Conservation (phyloP, 2,888 invertebrate species). For the Baronia brevicornis region DNA sequence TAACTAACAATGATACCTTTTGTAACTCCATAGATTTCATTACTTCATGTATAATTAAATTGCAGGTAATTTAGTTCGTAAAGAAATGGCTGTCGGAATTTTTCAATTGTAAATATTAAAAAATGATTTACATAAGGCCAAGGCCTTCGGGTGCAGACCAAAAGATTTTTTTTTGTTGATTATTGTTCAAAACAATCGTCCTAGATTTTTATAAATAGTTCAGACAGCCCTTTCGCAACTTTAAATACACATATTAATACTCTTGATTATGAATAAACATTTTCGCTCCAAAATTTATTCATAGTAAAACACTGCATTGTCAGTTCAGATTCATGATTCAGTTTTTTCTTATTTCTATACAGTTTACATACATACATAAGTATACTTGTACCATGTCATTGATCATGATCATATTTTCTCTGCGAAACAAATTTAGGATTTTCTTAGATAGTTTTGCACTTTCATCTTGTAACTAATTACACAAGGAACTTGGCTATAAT, state of each 20-base stretch:
- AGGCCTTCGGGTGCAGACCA: no score
- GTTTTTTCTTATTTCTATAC: slow-evolving; percentile 4
- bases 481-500: slow-evolving; percentile 19
- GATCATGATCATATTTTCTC: slow-evolving; percentile 10
- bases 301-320: slow-evolving; percentile 3
- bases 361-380: slow-evolving; percentile 6
- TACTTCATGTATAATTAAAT: slow-evolving; percentile 5
- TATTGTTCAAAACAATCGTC: no score
- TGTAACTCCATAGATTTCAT: slow-evolving; percentile 3
- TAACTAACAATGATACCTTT: slow-evolving; percentile 5
- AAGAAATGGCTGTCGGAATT: no score
- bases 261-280: slow-evolving; percentile 9
- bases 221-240: slow-evolving; percentile 8
- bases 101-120: no score
- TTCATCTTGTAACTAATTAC: slow-evolving; percentile 23
- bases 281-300: slow-evolving; percentile 4
- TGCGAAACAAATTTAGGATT: slow-evolving; percentile 8
- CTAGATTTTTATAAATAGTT: slow-evolving; percentile 1
- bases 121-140: no score
- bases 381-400: slow-evolving; percentile 6
- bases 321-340: slow-evolving; percentile 8
- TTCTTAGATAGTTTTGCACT: slow-evolving; percentile 11
- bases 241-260: slow-evolving; percentile 4
- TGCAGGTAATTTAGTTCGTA: no score
- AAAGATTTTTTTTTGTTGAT: no score